Evolutionary conservation across 2,113 vertebrate genomes (phyloP).

Genomic region (Dryoscopus gambensis): DNA sequence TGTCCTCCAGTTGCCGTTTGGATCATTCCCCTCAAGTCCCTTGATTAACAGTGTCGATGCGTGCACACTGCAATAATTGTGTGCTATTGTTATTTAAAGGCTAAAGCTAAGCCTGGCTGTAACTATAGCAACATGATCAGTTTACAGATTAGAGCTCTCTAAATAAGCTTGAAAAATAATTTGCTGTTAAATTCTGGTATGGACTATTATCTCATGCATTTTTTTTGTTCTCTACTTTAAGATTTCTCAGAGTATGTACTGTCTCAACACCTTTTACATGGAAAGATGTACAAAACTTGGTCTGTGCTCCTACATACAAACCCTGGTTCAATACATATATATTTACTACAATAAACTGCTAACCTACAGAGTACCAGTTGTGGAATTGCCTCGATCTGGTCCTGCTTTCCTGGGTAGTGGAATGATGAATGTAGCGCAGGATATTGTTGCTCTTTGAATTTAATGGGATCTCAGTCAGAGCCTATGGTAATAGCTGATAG

Average conservation of each 20-base stretch:
- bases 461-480: not conserved
- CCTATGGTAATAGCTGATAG: not conserved
- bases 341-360: not conserved
- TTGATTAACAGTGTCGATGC: not conserved
- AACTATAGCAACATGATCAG: slow-evolving; percentile 56
- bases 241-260: not conserved
- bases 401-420: not conserved
- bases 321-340: not conserved
- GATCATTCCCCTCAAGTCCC: not conserved
- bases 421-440: not conserved
- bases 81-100: slow-evolving; percentile 46
- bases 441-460: not conserved
- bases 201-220: not conserved
- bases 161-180: slow-evolving; percentile 39
- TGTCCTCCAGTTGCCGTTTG: not conserved
- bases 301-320: not conserved
- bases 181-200: not conserved
- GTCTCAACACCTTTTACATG: not conserved
- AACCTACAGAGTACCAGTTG: not conserved
- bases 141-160: slow-evolving; percentile 44
- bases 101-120: slow-evolving; percentile 59
- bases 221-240: not conserved
- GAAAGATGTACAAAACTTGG: not conserved
- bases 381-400: not conserved
- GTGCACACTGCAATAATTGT: slow-evolving; percentile 43